Base-by-base conservation (phyloP, 2,797 vertebrate genomes). In the Craterocephalus amniculus region DNA sequence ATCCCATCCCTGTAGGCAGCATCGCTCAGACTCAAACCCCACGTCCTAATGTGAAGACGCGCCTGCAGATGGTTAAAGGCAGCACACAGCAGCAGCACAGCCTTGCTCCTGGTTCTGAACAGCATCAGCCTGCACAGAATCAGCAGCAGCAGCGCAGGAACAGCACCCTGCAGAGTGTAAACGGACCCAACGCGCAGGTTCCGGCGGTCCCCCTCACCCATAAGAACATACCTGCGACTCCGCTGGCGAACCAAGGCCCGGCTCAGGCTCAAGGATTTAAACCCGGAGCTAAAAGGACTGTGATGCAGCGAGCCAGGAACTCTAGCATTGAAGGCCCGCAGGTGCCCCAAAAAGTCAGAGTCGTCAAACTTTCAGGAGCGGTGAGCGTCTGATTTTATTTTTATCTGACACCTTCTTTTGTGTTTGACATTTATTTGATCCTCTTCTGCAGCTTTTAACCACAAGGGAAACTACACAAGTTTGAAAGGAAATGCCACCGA, bases 331-430 rank as follows among this genome's bases (percentile, higher is more conserved):
- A 97, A 3, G 91, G 88, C 67, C 94, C 94, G n/a, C 96, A 94
- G 81, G 87, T 95, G 78, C 94, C 95, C 60, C 94, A 95, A 83
- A 99, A 99, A 95, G 96, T 99, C 91, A 92, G 97, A 90, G 95
- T 98, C 72, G 96, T 99, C 91, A 98, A 97, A 91, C 92, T 97
- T 89, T 93, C 95, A 66, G 95, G 93, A 90, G 94, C 90, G 96
- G 98, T 99, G 94, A 98, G 98, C 95, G 68, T 58, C 38, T 32
- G 0, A n/a, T 80, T 78, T 66, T 1, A 34, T 65, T 84, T 81
- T 71, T 29, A 58, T 74, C 58, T 5, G 27, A 63, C 73, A 27
- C 56, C 34, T 62, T 71, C 45, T 68, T 64, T 64, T 76, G 16
- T 72, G 36, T 81, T 75, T 74, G 72, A 76, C 83, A 88, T 88